Evolutionary conservation across 2,797 vertebrate species (phyloP).

Genomic region (Xerus rutilus): DNA sequence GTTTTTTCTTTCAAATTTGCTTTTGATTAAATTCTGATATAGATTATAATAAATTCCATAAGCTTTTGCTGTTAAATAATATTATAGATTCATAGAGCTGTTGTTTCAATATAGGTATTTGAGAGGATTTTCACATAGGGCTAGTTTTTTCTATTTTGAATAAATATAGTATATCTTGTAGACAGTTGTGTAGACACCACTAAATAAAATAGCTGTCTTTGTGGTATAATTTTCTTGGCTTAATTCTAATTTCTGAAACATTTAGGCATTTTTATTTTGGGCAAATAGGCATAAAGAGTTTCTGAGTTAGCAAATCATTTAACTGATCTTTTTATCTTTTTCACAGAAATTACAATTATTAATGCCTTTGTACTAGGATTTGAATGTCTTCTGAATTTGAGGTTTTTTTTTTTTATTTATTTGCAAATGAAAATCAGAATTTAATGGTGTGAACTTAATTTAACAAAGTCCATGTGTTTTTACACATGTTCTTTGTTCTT

Average conservation of each 20-base stretch:
- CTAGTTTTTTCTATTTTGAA: slow-evolving; percentile 21
- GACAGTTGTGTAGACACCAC: not conserved
- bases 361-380: not conserved
- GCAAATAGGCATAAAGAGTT: not conserved
- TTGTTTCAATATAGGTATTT: not conserved
- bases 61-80: slow-evolving; percentile 20
- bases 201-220: not conserved
- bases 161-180: not conserved
- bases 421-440: slow-evolving; percentile 39
- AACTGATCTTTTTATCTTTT: not conserved
- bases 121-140: not conserved
- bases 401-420: not conserved
- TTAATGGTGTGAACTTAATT: not conserved
- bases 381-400: not conserved
- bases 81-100: slow-evolving; percentile 15
- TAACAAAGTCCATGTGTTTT: not conserved
- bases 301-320: not conserved
- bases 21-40: slow-evolving; percentile 49
- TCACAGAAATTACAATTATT: not conserved
- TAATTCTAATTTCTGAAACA: slow-evolving; percentile 21
- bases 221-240: not conserved
- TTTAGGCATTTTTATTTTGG: not conserved
- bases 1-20: slow-evolving; percentile 11
- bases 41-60: slow-evolving; percentile 36
- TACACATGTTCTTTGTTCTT: not conserved